Percentiles rank a stretch among this genome's conserved stretches.
These are phyloP conservation scores for Octopus bimaculoides DNA, from an alignment of 1,140 invertebrate species.

Conservation along the genomic window DNA sequence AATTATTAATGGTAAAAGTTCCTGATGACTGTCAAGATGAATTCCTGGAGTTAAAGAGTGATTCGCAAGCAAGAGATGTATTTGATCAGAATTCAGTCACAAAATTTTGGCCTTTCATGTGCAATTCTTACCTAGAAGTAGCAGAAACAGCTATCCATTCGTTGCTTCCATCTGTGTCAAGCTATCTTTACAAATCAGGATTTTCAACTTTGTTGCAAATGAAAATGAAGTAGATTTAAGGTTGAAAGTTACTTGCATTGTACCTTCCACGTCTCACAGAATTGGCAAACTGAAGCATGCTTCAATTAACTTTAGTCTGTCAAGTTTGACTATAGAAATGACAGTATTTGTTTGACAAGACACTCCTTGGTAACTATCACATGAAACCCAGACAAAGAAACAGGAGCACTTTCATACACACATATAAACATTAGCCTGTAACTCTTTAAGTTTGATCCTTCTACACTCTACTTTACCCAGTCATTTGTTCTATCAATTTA, in stretches of 20 bases:
- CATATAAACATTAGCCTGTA: too few relatives aligned
- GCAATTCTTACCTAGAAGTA: not conserved
- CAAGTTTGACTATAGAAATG: too few relatives aligned
- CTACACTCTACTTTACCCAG: too few relatives aligned
- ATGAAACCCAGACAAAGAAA: too few relatives aligned
- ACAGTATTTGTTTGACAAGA: too few relatives aligned
- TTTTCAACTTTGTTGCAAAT: not conserved
- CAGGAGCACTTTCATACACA: too few relatives aligned
- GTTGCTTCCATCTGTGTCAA: not conserved
- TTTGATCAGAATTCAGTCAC: slow-evolving; percentile 1
- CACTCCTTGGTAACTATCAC: too few relatives aligned
- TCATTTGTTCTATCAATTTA: too few relatives aligned
- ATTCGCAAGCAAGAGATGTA: not conserved
- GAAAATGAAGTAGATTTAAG: not conserved
- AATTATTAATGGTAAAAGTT: not conserved
- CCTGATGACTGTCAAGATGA: slow-evolving; percentile 6
- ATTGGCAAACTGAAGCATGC: not conserved
- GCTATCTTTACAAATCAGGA: not conserved
- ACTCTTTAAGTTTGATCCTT: too few relatives aligned
- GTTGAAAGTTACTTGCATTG: slow-evolving; percentile 4
- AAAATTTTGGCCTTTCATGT: not conserved
- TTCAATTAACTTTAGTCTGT: too few relatives aligned
- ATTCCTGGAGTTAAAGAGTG: not conserved
- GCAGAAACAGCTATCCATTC: not conserved
- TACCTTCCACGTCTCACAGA: not conserved